Percentiles rank a stretch among this genome's conserved stretches.
phyloP scores from a whole-genome alignment of 2,113 vertebrate species.

The Rhea americana region DNA sequence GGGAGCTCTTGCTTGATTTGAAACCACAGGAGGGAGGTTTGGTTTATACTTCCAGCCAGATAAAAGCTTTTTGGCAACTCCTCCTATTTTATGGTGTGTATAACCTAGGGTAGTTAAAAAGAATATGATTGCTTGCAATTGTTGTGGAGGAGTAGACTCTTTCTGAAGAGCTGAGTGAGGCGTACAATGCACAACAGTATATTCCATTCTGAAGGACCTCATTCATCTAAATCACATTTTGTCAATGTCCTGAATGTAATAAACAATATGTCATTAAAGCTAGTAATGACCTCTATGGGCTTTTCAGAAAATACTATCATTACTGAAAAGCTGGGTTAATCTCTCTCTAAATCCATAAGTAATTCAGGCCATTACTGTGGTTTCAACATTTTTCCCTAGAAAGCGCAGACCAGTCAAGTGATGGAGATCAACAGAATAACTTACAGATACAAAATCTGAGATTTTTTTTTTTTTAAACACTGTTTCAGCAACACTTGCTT shows the following conservation, averaged over 20 bases:
- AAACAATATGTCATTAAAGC: slow-evolving; percentile 23
- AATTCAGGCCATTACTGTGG: slow-evolving; percentile 39
- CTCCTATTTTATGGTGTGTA: background rate
- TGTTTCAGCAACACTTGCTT: background rate
- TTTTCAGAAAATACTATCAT: slow-evolving; percentile 41
- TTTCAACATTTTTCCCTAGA: slow-evolving; percentile 42
- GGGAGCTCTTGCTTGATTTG: background rate
- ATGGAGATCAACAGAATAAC: background rate
- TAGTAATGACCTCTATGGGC: background rate
- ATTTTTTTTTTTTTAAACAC: background rate
- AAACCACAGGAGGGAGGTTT: background rate
- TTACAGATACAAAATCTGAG: background rate
- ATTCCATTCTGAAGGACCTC: background rate
- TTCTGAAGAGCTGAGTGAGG: background rate
- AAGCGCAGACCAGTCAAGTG: background rate
- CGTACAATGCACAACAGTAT: fast-evolving
- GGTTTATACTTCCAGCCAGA: background rate
- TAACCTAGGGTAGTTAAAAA: background rate
- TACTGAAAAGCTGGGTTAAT: slow-evolving; percentile 61
- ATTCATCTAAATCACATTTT: background rate
- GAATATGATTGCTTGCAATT: background rate
- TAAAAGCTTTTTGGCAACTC: background rate
- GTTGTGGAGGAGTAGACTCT: background rate
- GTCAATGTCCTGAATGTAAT: background rate
- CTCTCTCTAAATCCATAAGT: slow-evolving; percentile 51